Evolutionary conservation across 2,888 invertebrate species (phyloP).

Genomic region (Congeria kusceri): DNA sequence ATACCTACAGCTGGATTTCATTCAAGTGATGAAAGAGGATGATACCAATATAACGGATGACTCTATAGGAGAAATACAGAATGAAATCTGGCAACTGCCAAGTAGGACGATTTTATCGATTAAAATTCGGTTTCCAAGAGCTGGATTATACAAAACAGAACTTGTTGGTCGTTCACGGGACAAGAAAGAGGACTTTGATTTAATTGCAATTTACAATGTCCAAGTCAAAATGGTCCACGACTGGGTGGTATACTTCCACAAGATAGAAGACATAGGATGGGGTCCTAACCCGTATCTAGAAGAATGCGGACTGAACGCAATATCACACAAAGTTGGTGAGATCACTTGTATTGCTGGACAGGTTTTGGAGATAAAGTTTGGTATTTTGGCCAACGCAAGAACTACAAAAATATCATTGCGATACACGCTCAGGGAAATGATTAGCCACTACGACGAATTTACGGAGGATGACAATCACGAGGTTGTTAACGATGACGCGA

Average conservation of each 20-base stretch:
- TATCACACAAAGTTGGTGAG: no score
- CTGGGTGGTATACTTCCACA: constrained; percentile 71
- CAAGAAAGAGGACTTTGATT: constrained; percentile 65
- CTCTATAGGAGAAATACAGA: background rate
- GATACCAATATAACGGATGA: background rate
- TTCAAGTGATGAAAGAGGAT: constrained; percentile 43
- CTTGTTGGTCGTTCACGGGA: constrained; percentile 73
- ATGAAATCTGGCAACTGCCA: background rate
- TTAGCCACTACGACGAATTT: constrained; percentile 27
- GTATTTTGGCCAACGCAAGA: constrained; percentile 22
- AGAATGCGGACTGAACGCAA: no score
- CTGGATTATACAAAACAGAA: constrained; percentile 77
- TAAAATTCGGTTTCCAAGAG: constrained; percentile 66
- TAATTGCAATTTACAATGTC: constrained; percentile 70
- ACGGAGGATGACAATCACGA: constrained; percentile 7
- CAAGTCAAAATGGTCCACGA: constrained; percentile 56
- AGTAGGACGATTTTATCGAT: constrained; percentile 45
- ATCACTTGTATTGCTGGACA: constrained; percentile 26
- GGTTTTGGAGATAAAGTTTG: constrained; percentile 42
- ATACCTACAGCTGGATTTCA: constrained; percentile 60
- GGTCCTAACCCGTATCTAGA: constrained; percentile 56
- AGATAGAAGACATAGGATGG: constrained; percentile 76
- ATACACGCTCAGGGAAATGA: background rate
- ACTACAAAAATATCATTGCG: constrained; percentile 35
- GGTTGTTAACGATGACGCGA: background rate